Evolutionary conservation across 2,797 vertebrate genomes (phyloP), one percentile per base, ranked within the genome.

Genomic region (Chaetophractus vellerosus): DNA sequence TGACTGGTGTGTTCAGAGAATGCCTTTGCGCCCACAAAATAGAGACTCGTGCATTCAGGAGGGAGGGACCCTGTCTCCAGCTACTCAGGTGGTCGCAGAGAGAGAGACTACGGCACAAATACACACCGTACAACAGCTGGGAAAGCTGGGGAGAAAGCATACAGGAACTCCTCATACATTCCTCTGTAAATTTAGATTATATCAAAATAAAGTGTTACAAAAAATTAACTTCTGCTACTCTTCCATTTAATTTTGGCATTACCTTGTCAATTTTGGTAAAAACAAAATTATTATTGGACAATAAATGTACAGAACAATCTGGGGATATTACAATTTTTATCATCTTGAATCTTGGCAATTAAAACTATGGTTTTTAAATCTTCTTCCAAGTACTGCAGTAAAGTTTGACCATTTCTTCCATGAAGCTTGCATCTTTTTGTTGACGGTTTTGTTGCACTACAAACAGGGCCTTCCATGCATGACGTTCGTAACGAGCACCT

Each of bases 51-150:
- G 8, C 59, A 11, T 11, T 61, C 38, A 61, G 59, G 59, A 61
- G 11, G 10, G 12, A 26, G 2, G 38, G 9, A 9, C 9, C 10
- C 7, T n/a, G 45, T 45, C 45, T 38, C 45, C 45, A 45, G 45
- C 45, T 5, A 11, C 59, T 26, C 83, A 24, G 12, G 16, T 0
- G 36, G 90, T 15, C 26, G 3, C 31, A 31, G 52, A 18, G 14
- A 69, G 5, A 48, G 5, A 69, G 11, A 64, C 48, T 0, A 6
- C 2, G 7, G 14, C 41, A 48, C 2, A 6, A 10, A 26, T 0
- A 6, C 41, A 48, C 45, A 24, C 12, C 6, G 28, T 0, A 9
- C 38, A 41, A 9, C 6, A 2, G 2, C 2, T 4, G 14, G 50
- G 6, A 26, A 45, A 21, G 5, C n/a, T 23, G n/a, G 55, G 21